Evolutionary conservation across 1,140 invertebrate species (phyloP), one percentile per base, ranked within the genome.

Genomic region (Metopolophium dirhodum): DNA sequence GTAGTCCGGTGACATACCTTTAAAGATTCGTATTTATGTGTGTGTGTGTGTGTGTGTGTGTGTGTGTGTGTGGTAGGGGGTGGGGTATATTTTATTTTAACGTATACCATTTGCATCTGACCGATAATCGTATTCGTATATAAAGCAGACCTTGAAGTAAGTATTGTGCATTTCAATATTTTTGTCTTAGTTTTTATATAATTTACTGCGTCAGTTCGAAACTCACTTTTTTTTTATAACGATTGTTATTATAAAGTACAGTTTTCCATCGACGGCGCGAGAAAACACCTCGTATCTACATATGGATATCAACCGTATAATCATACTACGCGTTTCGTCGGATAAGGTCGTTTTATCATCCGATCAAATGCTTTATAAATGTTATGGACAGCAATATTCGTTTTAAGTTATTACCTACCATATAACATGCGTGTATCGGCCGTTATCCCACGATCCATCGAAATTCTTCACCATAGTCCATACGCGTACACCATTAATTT

Each of bases 351-450:
- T 54, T 23, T 47, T 88, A 88, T 88, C 86, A 22, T 88, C n/a
- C 61, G 61, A 77, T 77, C 61, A 77, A 77, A 77, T 51, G n/a
- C 86, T 89, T 54, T 89, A 49, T 37, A 54, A 89, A 54, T 54
- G 6, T 85, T 30, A 54, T 54, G 35, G 87, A 54, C 26, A 49
- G 22, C 2, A 54, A 54, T 37, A 83, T 87, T 87, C n/a, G 14
- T n/a, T 87, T 49, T 87, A 45, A 9, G 7, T 87, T 30, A 87
- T 51, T 87, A 35, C 47, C 30, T 18, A 47, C 30, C 7, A 30
- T 86, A 86, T 86, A 86, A 68, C n/a, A 68, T n/a, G 61, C 61
- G 61, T n/a, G 61, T 86, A 47, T 49, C 7, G 26, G 47, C 47
- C 23, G 20, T 89, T 54, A 54, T 51, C 47, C 49, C 47, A 6